These are phyloP conservation scores for Luscinia luscinia DNA, from an alignment of 2,797 vertebrate species.

Conservation along the genomic window DNA sequence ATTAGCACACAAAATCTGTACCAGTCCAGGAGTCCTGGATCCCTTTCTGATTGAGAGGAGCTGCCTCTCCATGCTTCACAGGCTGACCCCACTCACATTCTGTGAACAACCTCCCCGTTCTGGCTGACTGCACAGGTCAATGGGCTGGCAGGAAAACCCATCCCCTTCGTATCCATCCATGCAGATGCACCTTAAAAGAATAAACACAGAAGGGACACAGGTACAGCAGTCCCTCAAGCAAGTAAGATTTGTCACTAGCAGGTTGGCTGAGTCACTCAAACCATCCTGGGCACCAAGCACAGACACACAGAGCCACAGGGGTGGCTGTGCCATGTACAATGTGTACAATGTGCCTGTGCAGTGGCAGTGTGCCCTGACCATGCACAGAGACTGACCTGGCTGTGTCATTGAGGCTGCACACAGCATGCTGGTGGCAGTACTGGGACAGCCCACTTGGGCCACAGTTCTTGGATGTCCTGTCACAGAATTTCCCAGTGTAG, in stretches of 20 bases:
- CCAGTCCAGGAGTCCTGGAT: not conserved
- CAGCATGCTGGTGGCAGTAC: slow-evolving; percentile 87
- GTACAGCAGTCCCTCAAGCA: not conserved
- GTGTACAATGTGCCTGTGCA: not conserved
- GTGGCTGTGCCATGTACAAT: not conserved
- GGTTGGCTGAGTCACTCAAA: not conserved
- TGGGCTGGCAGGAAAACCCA: slow-evolving; percentile 85
- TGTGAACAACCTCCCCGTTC: slow-evolving; percentile 84
- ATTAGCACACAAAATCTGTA: not conserved
- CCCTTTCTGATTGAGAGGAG: not conserved
- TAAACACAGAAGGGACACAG: not conserved
- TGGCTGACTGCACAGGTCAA: slow-evolving; percentile 83
- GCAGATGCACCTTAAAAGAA: slow-evolving; percentile 87
- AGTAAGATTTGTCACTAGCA: not conserved
- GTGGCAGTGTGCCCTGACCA: not conserved
- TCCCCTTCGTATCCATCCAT: slow-evolving; percentile 90
- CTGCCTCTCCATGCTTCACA: not conserved
- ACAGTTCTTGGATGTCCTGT: slow-evolving; percentile 78
- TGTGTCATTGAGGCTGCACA: slow-evolving; percentile 78
- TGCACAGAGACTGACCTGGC: slow-evolving; percentile 74
- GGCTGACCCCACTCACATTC: slow-evolving; percentile 82
- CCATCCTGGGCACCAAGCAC: not conserved
- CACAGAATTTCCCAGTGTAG: slow-evolving; percentile 87
- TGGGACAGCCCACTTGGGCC: slow-evolving; percentile 72
- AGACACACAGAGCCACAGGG: not conserved